Conservation (phyloP, 2,113 vertebrate species). For the Thryonomys swinderianus region DNA sequence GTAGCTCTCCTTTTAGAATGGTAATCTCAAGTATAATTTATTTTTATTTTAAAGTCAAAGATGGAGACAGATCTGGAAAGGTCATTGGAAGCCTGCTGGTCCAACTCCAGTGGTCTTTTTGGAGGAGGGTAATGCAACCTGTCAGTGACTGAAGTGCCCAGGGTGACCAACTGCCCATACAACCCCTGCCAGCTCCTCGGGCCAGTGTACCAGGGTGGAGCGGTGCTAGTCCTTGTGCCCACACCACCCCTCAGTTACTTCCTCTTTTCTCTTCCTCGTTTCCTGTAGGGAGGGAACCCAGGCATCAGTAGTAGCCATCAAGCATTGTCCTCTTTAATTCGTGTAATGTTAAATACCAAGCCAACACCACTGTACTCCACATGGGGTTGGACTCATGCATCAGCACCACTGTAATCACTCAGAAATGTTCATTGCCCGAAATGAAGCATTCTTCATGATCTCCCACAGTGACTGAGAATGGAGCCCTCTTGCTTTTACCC, state of each 20-base stretch:
- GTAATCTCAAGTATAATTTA: not conserved
- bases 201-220: not conserved
- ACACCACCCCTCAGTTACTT: not conserved
- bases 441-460: not conserved
- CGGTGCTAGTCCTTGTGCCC: not conserved
- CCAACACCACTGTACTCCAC: not conserved
- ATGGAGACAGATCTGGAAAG: not conserved
- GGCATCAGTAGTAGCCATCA: not conserved
- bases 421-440: not conserved
- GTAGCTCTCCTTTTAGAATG: not conserved
- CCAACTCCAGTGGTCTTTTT: not conserved
- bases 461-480: not conserved
- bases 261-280: slow-evolving; percentile 31
- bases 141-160: not conserved
- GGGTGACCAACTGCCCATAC: not conserved
- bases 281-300: not conserved
- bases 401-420: not conserved
- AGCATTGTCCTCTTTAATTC: not conserved
- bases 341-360: not conserved
- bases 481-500: not conserved
- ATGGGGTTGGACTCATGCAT: not conserved
- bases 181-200: not conserved
- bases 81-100: not conserved
- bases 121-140: not conserved
- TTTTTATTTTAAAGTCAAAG: not conserved